Base-by-base conservation (phyloP, 2,113 vertebrate species). In the Crotophaga sulcirostris region DNA sequence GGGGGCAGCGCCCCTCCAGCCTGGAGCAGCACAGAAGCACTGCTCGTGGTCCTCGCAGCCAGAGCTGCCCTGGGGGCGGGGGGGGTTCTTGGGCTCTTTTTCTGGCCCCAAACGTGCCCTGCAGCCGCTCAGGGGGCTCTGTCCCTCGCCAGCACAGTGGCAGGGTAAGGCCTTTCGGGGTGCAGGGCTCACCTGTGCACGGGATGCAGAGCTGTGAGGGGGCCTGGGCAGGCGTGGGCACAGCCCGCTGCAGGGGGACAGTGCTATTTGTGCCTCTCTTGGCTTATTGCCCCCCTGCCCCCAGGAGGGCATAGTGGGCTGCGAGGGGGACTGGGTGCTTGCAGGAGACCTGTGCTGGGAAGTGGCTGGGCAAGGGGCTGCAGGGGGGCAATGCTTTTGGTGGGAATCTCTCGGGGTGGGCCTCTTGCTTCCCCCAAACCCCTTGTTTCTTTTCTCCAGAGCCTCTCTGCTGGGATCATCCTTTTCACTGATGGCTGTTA, bases 81-180 rank as follows among this genome's bases (percentile, higher is more conserved):
- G 9, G 12, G 42, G 45, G 54, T 34, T 7, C 58, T 42, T 8
- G 1, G 44, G 11, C 23, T 17, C n/a, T 25, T 54, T 45, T 72
- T n/a, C 16, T 85, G 45, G 3, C 28, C 33, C 51, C 31, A 60
- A 6, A 34, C 7, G 7, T 4, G 23, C 31, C 31, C 44, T 80
- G 62, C 34, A 38, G 64, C 52, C 0, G 0, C 15, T 20, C 0
- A 0, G 26, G 33, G 31, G 14, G 28, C 1, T 0, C 31, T 6
- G 38, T 59, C 38, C 29, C 33, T 24, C 1, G 0, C 11, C 47
- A 51, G 40, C 0, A 1, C 21, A 34, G 47, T 5, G 44, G 17
- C 54, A 33, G 44, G 12, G 21, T 25, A 55, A 58, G 16, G 21
- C 16, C 0, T 16, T 31, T 36, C 47, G 33, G 59, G 66, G 52